phyloP scores from a whole-genome alignment of 2,113 vertebrate species.

The Lepisosteus osseus region DNA sequence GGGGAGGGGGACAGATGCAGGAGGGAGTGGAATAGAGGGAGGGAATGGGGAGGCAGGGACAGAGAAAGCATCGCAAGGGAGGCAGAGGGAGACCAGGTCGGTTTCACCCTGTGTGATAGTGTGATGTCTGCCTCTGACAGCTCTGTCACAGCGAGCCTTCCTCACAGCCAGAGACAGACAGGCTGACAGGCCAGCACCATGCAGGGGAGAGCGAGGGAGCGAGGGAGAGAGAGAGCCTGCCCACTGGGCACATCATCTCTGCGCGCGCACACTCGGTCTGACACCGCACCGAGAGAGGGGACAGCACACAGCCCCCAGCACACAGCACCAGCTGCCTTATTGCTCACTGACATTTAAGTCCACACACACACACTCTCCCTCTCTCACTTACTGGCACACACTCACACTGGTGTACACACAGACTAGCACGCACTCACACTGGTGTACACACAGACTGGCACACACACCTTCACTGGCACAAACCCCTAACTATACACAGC shows the following conservation, averaged over 20 bases:
- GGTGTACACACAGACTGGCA: too few species aligned
- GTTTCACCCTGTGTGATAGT: background rate
- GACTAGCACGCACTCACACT: too few species aligned
- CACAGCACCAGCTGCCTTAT: slow-evolving; percentile 60
- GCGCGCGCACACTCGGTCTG: slow-evolving; percentile 50
- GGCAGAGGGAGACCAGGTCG: background rate
- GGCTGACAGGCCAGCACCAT: background rate
- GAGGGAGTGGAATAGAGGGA: slow-evolving; percentile 23
- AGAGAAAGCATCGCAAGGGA: background rate
- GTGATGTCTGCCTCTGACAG: background rate
- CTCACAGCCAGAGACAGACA: background rate
- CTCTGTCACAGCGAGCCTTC: background rate
- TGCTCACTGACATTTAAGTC: slow-evolving; percentile 67
- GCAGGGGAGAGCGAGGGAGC: slow-evolving; percentile 29
- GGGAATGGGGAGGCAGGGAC: background rate
- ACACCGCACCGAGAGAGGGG: slow-evolving; percentile 48
- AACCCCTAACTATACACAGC: too few species aligned
- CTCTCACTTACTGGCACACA: background rate
- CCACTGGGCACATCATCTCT: slow-evolving; percentile 56
- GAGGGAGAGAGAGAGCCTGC: slow-evolving; percentile 48
- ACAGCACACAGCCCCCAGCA: slow-evolving; percentile 43
- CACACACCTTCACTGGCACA: too few species aligned
- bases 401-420: background rate
- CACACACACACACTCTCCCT: background rate
- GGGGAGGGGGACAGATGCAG: slow-evolving; percentile 6